phyloP scores from a whole-genome alignment of 2,113 vertebrate species.

The Prolemur simus region DNA sequence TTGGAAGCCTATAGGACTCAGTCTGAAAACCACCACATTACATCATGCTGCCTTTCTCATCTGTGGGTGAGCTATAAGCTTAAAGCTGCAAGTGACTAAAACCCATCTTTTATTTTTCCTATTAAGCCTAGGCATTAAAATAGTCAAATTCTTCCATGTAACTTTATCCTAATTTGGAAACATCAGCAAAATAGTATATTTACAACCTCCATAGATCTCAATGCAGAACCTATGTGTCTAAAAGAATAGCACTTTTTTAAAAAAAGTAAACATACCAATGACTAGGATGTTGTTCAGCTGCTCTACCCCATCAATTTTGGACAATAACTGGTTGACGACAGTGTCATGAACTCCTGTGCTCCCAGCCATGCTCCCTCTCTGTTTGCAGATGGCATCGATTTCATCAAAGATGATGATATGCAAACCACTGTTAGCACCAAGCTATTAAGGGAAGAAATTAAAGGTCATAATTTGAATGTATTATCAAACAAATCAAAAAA shows the following conservation, averaged over 20 bases:
- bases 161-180: slow-evolving; percentile 49
- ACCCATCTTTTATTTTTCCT: neutral
- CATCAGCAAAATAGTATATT: neutral
- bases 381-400: slow-evolving; percentile 98
- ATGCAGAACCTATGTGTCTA: neutral
- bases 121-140: neutral
- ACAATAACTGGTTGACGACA: slow-evolving; percentile 97
- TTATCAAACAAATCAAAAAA: slow-evolving; percentile 22
- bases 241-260: neutral
- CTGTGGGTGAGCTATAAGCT: neutral
- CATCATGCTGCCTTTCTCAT: neutral
- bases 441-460: slow-evolving; percentile 80
- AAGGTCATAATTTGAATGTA: slow-evolving; percentile 17
- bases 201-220: neutral
- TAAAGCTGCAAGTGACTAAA: neutral
- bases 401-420: slow-evolving; percentile 99
- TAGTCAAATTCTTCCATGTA: neutral
- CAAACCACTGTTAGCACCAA: slow-evolving; percentile 96
- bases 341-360: slow-evolving; percentile 98
- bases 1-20: neutral
- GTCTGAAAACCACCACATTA: slow-evolving; percentile 12
- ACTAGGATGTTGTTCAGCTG: slow-evolving; percentile 99
- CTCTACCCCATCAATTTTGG: slow-evolving; percentile 97
- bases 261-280: slow-evolving; percentile 88
- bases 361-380: slow-evolving; percentile 97